Evolutionary conservation across 2,113 vertebrate species (phyloP), one percentile per base, ranked within the genome.

Genomic region (Corydoras sp.): DNA sequence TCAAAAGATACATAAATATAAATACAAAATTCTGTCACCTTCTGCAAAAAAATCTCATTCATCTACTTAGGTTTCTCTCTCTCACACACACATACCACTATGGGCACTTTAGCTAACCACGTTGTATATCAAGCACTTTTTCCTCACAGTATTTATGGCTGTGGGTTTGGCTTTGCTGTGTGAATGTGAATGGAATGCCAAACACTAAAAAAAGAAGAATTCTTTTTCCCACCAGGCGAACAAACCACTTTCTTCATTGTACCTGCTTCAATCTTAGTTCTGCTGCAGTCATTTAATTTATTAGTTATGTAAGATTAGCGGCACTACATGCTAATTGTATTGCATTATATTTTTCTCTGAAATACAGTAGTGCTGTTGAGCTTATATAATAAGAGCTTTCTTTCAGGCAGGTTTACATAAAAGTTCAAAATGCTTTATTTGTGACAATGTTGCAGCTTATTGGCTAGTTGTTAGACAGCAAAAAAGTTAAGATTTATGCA

Each of bases 131-230:
- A 51, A 71, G 61, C 35, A 50, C 12, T 51, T n/a, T 59, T 29
- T 65, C 54, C 60, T 64, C 63, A 69, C 63, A 53, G 54, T 30
- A 62, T 66, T 67, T 69, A 64, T 48, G 10, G 69, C 56, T 77
- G 65, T 75, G 56, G 68, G 62, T 80, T 77, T 65, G 70, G 65
- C 43, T 12, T n/a, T 69, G 32, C 53, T 7, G 54, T 63, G 35
- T 31, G 31, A 71, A 74, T 70, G 65, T 35, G 63, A 80, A 62
- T 59, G 18, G 32, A 31, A 69, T 58, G 63, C 56, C 56, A 70
- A 18, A 35, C 59, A 24, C 9, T 12, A 3, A 14, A 53, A 64
- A 56, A 56, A 8, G 7, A 18, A 49, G 9, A 54, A 31, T 30
- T 43, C 62, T 54, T 75, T 75, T 13, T 24, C 13, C 5, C 24